These are phyloP conservation scores for Xenopus tropicalis DNA, from an alignment of 2,113 vertebrate genomes.

Conservation along the genomic window UCB_Xtro_10.0 CM004449.2:104314001-104314500, in stretches of 20 bases:
- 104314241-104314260: neutral
- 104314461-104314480: too few relatives aligned
- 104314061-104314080: neutral
- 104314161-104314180: neutral
- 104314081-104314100: neutral
- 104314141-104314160: neutral
- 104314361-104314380: too few relatives aligned
- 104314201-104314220: neutral
- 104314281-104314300: neutral
- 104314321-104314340: too few relatives aligned
- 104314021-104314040: neutral
- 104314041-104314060: neutral
- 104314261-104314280: neutral
- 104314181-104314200: neutral
- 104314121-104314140: neutral
- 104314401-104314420: too few relatives aligned
- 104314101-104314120: neutral
- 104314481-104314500: too few relatives aligned
- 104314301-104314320: neutral
- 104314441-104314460: too few relatives aligned
- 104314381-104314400: too few relatives aligned
- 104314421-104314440: too few relatives aligned
- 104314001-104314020: neutral
- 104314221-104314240: slow-evolving; percentile 1
- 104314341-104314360: too few relatives aligned